Base-by-base conservation (phyloP, 1,140 invertebrate species). In the Leguminivora glycinivorella region DNA sequence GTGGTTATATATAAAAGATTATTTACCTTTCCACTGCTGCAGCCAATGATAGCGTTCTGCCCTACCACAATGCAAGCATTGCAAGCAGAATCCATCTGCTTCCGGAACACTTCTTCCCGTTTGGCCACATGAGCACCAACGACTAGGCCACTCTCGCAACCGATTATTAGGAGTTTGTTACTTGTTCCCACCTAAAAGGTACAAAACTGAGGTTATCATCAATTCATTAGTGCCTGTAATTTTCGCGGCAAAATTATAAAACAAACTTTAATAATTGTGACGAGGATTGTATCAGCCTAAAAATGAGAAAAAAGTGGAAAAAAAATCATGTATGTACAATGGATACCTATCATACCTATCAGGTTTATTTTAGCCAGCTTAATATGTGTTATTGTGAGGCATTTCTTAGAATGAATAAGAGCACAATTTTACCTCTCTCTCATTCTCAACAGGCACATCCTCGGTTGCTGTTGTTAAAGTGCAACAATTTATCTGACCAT, bases 141-240 rank as follows among this genome's bases (percentile, higher is more conserved):
- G n/a, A 95, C 82, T 26, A 78, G 79, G 4, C 93, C 93, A 87
- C 92, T 93, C 89, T 96, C 95, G 91, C 93, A 94, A 1, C 94
- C 95, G 19, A 94, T 77, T 0, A 95, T 69, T 38, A 95, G 72
- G 77, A 95, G 69, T 81, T 95, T 96, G 68, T 94, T 93, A 72
- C 92, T 89, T 47, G 95, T 96, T n/a, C 90, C 92, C 68, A 95
- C 77, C 92, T 96, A 93, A 76, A 93, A 22, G 4, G 2, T 10
- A 52, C 5, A 52, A 1, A 52, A 10, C 17, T 52, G 19, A 0
- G 34, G 34, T 3, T 38, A 34, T 34, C 31, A 31, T 31, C 1
- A 31, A 5, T 3, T 31, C 1, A 31, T 31, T 10, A 34, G 5
- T 31, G 29, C 9, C 29, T n/a, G n/a, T n/a, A n/a, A n/a, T n/a